Percentiles rank a stretch among this genome's conserved stretches.
phyloP scores from a whole-genome alignment of 1,140 invertebrate genomes.

The Drosophila dunni region DNA sequence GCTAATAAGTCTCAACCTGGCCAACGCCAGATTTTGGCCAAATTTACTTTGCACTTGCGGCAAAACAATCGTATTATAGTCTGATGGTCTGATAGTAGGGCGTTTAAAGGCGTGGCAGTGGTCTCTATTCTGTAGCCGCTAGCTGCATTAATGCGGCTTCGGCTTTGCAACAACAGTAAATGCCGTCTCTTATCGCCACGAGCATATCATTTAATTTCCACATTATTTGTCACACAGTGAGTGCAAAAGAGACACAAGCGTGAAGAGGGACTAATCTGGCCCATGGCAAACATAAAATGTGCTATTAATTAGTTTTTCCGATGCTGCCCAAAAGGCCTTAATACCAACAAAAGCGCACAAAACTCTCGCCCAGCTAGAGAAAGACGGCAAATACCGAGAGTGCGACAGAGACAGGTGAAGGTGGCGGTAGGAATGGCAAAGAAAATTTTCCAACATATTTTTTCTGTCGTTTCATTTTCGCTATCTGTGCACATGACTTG shows the following conservation, averaged over 20 bases:
- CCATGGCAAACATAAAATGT: conserved; percentile 74
- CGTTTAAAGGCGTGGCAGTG: conserved; percentile 19
- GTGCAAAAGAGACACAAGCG: not conserved
- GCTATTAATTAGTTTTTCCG: conserved; percentile 80
- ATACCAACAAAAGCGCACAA: conserved; percentile 64
- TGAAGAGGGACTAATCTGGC: conserved; percentile 50
- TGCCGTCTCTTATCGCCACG: conserved; percentile 64
- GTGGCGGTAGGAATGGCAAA: not conserved
- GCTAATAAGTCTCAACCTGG: conserved; percentile 46
- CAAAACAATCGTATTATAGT: conserved; percentile 33
- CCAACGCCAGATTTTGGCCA: conserved; percentile 3
- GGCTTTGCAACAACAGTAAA: conserved; percentile 41
- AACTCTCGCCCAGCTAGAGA: conserved; percentile 9
- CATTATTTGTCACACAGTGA: conserved; percentile 70
- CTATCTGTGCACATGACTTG: conserved; percentile 78
- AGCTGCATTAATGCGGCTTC: conserved; percentile 70
- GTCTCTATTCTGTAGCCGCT: conserved; percentile 2
- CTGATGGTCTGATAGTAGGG: not conserved
- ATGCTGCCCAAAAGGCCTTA: conserved; percentile 59
- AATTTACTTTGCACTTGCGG: conserved; percentile 18
- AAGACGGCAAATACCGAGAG: not conserved
- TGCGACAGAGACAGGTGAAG: not conserved
- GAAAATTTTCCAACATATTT: conserved; percentile 53
- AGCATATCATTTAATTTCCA: conserved; percentile 82
- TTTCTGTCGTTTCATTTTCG: conserved; percentile 55